phyloP scores from a whole-genome alignment of 2,797 vertebrate genomes.

The Enteromius afrohamiltoni region DNA sequence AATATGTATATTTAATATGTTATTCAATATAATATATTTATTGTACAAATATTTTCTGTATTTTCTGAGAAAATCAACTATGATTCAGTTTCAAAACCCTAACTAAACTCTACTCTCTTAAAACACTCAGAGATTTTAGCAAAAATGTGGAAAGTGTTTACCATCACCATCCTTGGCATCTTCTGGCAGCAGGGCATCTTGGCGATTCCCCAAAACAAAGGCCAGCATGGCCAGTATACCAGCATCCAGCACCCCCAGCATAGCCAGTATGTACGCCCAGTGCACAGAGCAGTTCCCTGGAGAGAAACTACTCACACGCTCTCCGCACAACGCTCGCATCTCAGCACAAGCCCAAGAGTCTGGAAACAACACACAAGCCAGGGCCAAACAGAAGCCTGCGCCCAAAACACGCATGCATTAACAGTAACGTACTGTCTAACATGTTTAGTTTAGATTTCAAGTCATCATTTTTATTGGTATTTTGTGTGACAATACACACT shows the following conservation, averaged over 20 bases:
- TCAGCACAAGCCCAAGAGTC: constrained; percentile 84
- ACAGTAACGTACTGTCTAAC: no score
- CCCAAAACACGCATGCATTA: not conserved
- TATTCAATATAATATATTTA: not conserved
- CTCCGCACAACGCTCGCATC: constrained; percentile 80
- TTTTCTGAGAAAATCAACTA: not conserved
- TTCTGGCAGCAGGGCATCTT: constrained; percentile 80
- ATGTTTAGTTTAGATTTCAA: not conserved
- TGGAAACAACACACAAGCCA: constrained; percentile 81
- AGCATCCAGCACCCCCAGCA: constrained; percentile 81
- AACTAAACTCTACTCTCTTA: not conserved
- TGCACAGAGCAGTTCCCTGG: constrained; percentile 80
- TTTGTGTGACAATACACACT: no score
- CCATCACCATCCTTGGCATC: constrained; percentile 75
- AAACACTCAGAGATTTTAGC: not conserved
- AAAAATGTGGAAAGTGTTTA: constrained; percentile 13
- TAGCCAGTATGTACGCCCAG: constrained; percentile 83
- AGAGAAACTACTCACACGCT: constrained; percentile 81
- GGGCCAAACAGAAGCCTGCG: constrained; percentile 77
- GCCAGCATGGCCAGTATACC: constrained; percentile 81
- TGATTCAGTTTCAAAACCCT: not conserved
- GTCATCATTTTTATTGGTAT: no score
- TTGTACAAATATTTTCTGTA: not conserved
- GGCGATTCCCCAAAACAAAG: constrained; percentile 83
- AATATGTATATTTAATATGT: not conserved